phyloP scores from a whole-genome alignment of 2,888 invertebrate species.

The Plutella xylostella region DNA sequence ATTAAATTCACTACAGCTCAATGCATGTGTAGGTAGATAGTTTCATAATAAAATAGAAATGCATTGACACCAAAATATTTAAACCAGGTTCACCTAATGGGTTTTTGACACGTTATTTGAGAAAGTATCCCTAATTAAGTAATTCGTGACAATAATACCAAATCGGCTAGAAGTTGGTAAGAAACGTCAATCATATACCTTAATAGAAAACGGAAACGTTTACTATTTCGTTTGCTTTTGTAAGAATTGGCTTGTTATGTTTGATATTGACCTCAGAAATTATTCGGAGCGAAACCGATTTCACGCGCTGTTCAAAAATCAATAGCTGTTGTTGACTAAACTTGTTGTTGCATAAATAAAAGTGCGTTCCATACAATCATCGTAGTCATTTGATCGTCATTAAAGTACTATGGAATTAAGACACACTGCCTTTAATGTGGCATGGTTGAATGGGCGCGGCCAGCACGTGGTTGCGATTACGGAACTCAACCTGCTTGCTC shows the following conservation, averaged over 20 bases:
- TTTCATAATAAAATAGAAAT: no score
- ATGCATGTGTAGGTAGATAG: no score
- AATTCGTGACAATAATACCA: no score
- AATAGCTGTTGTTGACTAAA: neutral
- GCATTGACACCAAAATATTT: no score
- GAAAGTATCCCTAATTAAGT: no score
- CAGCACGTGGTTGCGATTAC: neutral
- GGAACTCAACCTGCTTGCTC: neutral
- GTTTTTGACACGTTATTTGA: no score
- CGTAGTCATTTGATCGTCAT: neutral
- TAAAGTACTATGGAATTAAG: conserved; percentile 2
- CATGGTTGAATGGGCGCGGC: neutral
- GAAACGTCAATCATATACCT: neutral
- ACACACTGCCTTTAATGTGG: neutral
- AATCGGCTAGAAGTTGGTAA: neutral
- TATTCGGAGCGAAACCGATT: conserved; percentile 11
- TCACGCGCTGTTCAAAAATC: conserved; percentile 4
- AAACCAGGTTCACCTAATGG: no score
- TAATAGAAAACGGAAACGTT: neutral
- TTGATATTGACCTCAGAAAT: conserved; percentile 9
- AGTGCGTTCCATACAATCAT: no score
- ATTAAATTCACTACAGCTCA: no score
- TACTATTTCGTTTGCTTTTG: neutral
- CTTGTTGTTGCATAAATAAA: neutral
- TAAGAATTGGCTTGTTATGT: neutral